phyloP scores from a whole-genome alignment of 2,888 invertebrate species.

The Argynnis bischoffii region DNA sequence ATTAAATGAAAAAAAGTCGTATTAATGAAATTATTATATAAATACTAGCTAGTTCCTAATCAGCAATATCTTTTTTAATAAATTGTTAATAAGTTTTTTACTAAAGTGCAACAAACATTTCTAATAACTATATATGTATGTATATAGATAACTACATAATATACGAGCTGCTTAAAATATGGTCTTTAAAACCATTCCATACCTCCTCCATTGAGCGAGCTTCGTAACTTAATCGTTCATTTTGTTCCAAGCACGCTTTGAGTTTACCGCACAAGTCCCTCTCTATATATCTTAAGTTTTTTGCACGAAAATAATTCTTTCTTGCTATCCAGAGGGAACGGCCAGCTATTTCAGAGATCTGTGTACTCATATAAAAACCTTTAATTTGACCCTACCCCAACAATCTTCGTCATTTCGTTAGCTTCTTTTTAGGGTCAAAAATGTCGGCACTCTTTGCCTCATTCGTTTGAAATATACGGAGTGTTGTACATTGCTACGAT shows the following conservation, averaged over 20 bases:
- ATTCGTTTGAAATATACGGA: constrained; percentile 9
- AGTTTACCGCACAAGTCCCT: constrained; percentile 48
- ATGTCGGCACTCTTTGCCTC: constrained; percentile 16
- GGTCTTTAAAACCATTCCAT: not conserved
- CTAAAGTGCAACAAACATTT: no score
- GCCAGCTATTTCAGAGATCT: constrained; percentile 37
- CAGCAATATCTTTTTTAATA: no score
- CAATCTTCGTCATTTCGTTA: constrained; percentile 12
- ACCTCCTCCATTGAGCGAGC: constrained; percentile 1
- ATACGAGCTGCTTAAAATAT: not conserved
- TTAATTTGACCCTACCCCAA: constrained; percentile 13
- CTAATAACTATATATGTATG: no score
- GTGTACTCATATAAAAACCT: constrained; percentile 17
- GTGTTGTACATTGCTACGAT: constrained; percentile 1
- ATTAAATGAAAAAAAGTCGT: no score
- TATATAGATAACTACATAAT: no score
- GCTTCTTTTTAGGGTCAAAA: constrained; percentile 9
- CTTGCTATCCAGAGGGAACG: constrained; percentile 45
- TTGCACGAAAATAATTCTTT: constrained; percentile 57
- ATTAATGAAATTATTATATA: no score
- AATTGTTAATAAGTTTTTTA: no score
- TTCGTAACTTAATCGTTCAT: constrained; percentile 18
- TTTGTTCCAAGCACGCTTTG: constrained; percentile 51
- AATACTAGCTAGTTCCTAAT: no score
- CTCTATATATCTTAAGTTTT: constrained; percentile 50